These are phyloP conservation scores for Rhogogaster chlorosoma DNA, from an alignment of 2,888 invertebrate genomes.

Conservation along the genomic window DNA sequence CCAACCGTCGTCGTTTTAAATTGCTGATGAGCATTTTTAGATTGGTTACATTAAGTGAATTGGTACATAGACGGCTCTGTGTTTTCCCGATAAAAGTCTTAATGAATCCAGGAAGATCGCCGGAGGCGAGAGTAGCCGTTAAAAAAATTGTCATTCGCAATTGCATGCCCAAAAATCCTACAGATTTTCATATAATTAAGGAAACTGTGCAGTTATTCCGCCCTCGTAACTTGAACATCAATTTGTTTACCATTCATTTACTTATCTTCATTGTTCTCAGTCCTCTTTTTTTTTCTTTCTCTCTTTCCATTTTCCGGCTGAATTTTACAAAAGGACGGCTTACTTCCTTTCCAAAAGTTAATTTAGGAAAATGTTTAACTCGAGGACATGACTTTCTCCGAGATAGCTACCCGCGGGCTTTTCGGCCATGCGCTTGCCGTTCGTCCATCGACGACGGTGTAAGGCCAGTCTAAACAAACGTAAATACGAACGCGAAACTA, in stretches of 20 bases:
- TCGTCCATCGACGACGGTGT: constrained; percentile 52
- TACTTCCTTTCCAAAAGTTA: neutral
- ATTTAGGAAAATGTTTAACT: neutral
- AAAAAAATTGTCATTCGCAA: constrained; percentile 26
- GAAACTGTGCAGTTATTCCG: neutral
- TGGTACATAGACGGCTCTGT: constrained; percentile 75
- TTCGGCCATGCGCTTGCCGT: constrained; percentile 48
- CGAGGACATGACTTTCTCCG: constrained; percentile 60
- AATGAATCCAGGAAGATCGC: constrained; percentile 67
- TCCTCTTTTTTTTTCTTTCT: neutral
- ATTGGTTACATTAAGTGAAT: constrained; percentile 77
- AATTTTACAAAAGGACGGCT: constrained; percentile 23
- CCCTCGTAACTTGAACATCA: neutral
- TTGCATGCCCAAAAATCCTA: neutral
- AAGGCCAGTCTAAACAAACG: constrained; percentile 65
- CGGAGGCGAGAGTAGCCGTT: constrained; percentile 50
- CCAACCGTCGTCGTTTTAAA: constrained; percentile 72
- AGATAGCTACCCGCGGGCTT: constrained; percentile 25
- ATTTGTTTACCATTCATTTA: constrained; percentile 21
- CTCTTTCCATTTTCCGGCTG: neutral
- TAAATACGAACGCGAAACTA: constrained; percentile 65
- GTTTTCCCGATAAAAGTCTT: constrained; percentile 75
- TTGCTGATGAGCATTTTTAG: constrained; percentile 78
- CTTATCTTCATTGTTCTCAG: neutral
- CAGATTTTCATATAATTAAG: neutral